These are phyloP conservation scores for Leptopterna dolabrata DNA, from an alignment of 2,888 invertebrate species.

Conservation along the genomic window DNA sequence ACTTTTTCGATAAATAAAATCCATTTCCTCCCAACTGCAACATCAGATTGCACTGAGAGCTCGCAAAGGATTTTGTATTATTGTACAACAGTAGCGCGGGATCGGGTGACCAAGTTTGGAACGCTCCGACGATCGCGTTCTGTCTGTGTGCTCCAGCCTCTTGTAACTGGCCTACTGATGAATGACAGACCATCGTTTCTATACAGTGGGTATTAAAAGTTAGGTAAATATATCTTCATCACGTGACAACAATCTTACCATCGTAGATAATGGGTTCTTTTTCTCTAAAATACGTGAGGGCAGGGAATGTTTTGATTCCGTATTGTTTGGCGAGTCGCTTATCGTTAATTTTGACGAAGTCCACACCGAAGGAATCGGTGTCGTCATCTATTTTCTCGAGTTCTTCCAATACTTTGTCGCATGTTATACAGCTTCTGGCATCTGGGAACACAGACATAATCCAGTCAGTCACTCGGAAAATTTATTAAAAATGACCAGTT, in stretches of 20 bases:
- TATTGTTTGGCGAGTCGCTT: constrained; percentile 95
- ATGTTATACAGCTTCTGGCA: constrained; percentile 91
- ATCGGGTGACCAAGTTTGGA: too few species aligned
- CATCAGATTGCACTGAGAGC: too few species aligned
- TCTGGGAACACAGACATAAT: constrained; percentile 71
- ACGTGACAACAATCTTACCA: constrained; percentile 72
- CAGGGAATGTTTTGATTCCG: constrained; percentile 95
- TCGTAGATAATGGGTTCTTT: constrained; percentile 97
- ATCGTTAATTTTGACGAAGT: constrained; percentile 96
- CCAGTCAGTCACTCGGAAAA: background rate
- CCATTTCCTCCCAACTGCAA: too few species aligned
- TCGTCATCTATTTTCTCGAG: constrained; percentile 95
- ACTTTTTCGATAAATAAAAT: too few species aligned
- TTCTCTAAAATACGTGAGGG: constrained; percentile 96
- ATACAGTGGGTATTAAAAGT: too few species aligned
- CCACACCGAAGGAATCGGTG: constrained; percentile 93
- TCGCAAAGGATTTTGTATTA: too few species aligned
- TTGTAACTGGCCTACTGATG: too few species aligned
- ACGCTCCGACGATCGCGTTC: too few species aligned
- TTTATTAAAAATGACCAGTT: background rate
- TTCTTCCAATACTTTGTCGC: constrained; percentile 90
- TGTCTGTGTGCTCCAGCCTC: too few species aligned
- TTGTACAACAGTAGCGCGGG: too few species aligned
- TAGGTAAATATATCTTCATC: too few species aligned
- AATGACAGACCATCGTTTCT: too few species aligned